These are phyloP conservation scores for Synergus japonicus DNA, from an alignment of 2,888 invertebrate species.

Conservation along the genomic window DNA sequence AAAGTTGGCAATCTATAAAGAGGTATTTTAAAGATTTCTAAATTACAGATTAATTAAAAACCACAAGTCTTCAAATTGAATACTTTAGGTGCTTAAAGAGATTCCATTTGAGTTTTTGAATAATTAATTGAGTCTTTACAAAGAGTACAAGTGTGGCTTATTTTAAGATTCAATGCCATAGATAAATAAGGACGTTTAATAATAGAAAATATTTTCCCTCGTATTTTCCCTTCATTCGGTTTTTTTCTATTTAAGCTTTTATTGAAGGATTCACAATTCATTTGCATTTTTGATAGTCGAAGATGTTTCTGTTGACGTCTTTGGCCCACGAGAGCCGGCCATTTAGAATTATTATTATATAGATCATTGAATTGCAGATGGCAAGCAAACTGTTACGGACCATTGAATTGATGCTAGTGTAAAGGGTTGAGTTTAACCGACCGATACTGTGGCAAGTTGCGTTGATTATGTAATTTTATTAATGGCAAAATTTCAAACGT, in stretches of 20 bases:
- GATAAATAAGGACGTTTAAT: not conserved
- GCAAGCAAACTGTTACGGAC: constrained; percentile 54
- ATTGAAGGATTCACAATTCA: not conserved
- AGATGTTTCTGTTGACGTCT: constrained; percentile 48
- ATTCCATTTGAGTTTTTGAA: not conserved
- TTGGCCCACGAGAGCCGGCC: constrained; percentile 49
- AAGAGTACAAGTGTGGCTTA: not conserved
- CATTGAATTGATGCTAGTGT: constrained; percentile 64
- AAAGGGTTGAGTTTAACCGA: constrained; percentile 44
- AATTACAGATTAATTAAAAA: not conserved
- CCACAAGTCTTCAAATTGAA: not conserved
- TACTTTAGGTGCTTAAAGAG: not conserved
- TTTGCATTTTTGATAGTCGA: not conserved
- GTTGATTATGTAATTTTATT: not conserved
- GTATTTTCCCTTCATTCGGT: not conserved
- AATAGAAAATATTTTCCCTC: not conserved
- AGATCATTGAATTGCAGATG: constrained; percentile 70
- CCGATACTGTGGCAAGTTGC: not conserved
- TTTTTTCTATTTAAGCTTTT: not conserved
- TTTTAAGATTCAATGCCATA: not conserved
- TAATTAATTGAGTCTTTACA: not conserved
- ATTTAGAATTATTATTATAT: constrained; percentile 60
- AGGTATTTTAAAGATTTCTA: not conserved
- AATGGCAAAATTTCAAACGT: not conserved
- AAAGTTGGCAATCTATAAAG: not conserved